Evolutionary conservation across 2,797 vertebrate species (phyloP).

Genomic region (Sebastiscus albofasciatus): DNA sequence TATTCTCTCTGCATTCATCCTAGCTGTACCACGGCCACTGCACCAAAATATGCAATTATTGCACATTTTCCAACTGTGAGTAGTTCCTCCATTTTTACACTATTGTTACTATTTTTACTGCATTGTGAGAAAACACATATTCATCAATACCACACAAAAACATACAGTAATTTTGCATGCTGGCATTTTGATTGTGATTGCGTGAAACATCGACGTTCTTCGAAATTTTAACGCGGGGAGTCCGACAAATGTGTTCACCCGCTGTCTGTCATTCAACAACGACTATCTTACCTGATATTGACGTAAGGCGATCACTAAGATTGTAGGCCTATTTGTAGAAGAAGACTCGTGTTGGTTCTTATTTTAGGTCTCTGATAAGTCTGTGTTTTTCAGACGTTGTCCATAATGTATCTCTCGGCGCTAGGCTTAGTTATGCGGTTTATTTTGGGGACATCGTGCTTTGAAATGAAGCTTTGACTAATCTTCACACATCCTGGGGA

Average conservation of each 20-base stretch:
- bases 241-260: too few relatives aligned
- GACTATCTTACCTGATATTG: too few relatives aligned
- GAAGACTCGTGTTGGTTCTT: background rate
- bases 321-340: too few relatives aligned
- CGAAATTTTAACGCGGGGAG: too few relatives aligned
- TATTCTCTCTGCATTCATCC: too few relatives aligned
- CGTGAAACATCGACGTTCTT: too few relatives aligned
- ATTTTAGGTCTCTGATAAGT: background rate
- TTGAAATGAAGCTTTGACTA: slow-evolving; percentile 57
- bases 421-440: slow-evolving; percentile 1
- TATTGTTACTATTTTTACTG: too few relatives aligned
- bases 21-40: background rate
- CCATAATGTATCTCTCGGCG: slow-evolving; percentile 1
- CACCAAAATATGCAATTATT: background rate
- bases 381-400: background rate
- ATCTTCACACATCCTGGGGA: slow-evolving; percentile 38
- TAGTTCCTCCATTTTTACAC: background rate
- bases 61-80: background rate
- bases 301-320: too few relatives aligned
- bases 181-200: too few relatives aligned
- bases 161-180: too few relatives aligned
- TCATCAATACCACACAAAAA: background rate
- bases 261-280: too few relatives aligned
- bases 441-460: slow-evolving; percentile 37
- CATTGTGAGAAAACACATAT: background rate